Percentiles rank a stretch among this genome's conserved stretches.
Evolutionary conservation across 2,797 vertebrate species (phyloP).

Genomic region (Aselliscus stoliczkanus): DNA sequence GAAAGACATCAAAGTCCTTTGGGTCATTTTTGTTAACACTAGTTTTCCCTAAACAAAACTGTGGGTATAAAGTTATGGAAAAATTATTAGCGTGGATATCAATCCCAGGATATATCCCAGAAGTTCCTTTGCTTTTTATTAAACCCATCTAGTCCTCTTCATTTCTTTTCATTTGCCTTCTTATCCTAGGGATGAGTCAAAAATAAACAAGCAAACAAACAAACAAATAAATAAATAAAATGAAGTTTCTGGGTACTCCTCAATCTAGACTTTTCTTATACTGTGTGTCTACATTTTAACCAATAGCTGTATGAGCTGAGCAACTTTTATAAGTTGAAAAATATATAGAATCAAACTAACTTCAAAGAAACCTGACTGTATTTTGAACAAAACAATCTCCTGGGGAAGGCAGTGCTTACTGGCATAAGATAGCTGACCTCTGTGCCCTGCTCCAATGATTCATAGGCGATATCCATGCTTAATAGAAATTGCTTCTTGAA

Average conservation of each 20-base stretch:
- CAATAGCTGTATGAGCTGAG: background rate
- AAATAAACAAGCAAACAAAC: background rate
- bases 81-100: background rate
- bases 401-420: background rate
- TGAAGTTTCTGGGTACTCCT: background rate
- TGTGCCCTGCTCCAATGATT: constrained; percentile 13
- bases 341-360: constrained; percentile 47
- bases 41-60: constrained; percentile 28
- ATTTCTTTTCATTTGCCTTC: background rate
- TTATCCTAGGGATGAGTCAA: background rate
- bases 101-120: background rate
- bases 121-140: background rate
- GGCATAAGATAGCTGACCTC: background rate
- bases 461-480: constrained; percentile 30
- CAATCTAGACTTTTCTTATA: background rate
- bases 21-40: constrained; percentile 50
- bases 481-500: constrained; percentile 56
- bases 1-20: constrained; percentile 41
- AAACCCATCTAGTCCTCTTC: background rate
- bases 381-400: constrained; percentile 56
- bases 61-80: background rate
- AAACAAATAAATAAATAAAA: background rate
- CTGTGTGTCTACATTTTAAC: background rate
- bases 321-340: constrained; percentile 48
- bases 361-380: constrained; percentile 50